phyloP scores from a whole-genome alignment of 1,140 invertebrate species.

The Cyphomyrmex costatus region DNA sequence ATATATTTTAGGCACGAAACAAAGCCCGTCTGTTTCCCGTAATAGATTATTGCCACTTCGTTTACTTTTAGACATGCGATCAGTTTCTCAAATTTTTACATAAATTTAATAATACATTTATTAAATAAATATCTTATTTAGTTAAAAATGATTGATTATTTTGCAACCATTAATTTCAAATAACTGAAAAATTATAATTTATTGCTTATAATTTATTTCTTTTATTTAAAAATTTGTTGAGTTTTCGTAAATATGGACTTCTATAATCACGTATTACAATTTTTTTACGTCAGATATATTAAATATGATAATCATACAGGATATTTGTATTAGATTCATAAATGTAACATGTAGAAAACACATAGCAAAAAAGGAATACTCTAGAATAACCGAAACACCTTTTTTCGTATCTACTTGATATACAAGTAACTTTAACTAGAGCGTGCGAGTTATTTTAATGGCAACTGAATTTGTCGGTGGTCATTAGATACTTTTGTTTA shows the following conservation, averaged over 20 bases:
- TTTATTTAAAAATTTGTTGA: background rate
- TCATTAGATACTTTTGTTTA: constrained; percentile 14
- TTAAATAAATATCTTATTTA: background rate
- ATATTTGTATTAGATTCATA: background rate
- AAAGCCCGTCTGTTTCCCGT: constrained; percentile 10
- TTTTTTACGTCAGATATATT: background rate
- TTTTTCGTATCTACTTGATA: background rate
- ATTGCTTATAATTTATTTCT: background rate
- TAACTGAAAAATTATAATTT: no score
- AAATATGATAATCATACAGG: background rate
- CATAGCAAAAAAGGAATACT: background rate
- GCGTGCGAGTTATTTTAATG: constrained; percentile 44
- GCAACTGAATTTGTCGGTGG: constrained; percentile 22
- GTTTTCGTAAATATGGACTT: background rate
- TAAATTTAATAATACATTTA: background rate
- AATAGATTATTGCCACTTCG: constrained; percentile 4
- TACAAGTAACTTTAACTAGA: constrained; percentile 29
- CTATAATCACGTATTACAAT: background rate
- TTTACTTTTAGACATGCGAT: background rate
- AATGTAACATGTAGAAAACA: background rate
- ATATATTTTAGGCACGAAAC: constrained; percentile 42
- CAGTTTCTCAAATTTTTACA: background rate
- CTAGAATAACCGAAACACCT: background rate
- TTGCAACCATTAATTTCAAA: background rate
- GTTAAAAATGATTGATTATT: background rate